Percentiles rank a stretch among this genome's conserved stretches.
phyloP scores from a whole-genome alignment of 2,797 vertebrate genomes.

The Gymnocypris eckloni region DNA sequence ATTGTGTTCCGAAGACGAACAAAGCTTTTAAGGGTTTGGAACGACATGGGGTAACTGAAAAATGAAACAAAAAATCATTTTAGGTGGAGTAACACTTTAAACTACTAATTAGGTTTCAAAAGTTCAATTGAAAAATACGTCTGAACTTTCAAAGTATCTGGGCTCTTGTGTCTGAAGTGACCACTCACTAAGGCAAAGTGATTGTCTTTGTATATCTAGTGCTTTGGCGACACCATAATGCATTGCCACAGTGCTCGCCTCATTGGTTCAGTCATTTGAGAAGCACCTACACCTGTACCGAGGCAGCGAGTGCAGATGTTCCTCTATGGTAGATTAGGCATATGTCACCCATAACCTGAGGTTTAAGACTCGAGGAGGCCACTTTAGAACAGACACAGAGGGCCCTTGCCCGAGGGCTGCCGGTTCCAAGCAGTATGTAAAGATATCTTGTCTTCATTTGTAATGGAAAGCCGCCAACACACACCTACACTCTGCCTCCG shows the following conservation, averaged over 20 bases:
- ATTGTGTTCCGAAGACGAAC: too few species aligned
- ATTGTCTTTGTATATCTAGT: slow-evolving; percentile 55
- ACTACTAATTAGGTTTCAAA: background rate
- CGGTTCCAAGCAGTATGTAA: slow-evolving; percentile 67
- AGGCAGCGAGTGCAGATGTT: slow-evolving; percentile 66
- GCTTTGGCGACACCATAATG: slow-evolving; percentile 55
- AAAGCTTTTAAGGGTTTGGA: too few species aligned
- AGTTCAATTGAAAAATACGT: background rate
- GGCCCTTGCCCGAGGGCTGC: slow-evolving; percentile 64
- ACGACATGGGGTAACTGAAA: too few species aligned
- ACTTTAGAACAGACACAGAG: slow-evolving; percentile 65
- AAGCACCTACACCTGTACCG: slow-evolving; percentile 63
- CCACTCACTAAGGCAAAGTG: slow-evolving; percentile 45
- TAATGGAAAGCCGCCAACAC: slow-evolving; percentile 67
- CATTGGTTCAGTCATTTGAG: slow-evolving; percentile 63
- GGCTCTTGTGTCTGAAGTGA: slow-evolving; percentile 18
- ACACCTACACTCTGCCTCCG: slow-evolving; percentile 59
- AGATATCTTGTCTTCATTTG: slow-evolving; percentile 74
- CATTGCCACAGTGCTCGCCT: slow-evolving; percentile 49
- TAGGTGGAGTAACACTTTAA: background rate
- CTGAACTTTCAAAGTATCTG: slow-evolving; percentile 18
- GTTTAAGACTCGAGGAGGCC: slow-evolving; percentile 61
- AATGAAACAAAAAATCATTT: background rate
- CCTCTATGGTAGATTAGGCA: slow-evolving; percentile 67
- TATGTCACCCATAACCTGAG: slow-evolving; percentile 68